These are phyloP conservation scores for Sula dactylatra DNA, from an alignment of 2,113 vertebrate genomes.

Conservation along the genomic window DNA sequence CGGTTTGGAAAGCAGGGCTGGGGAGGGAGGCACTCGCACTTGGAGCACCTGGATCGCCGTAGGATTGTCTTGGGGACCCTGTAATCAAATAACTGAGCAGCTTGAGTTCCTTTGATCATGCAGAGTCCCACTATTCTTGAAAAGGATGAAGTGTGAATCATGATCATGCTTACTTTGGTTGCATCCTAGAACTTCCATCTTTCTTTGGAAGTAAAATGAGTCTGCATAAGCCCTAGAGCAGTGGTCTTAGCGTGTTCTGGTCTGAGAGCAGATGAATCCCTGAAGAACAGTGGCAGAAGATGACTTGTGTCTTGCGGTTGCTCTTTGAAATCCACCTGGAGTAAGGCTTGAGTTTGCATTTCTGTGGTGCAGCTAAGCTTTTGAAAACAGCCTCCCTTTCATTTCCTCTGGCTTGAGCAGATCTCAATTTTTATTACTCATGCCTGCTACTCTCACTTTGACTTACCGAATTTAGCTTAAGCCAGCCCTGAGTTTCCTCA, in stretches of 20 bases:
- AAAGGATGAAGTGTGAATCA: background rate
- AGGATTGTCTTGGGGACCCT: background rate
- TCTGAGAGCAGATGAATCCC: background rate
- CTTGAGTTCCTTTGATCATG: background rate
- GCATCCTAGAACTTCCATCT: background rate
- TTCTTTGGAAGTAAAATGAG: background rate
- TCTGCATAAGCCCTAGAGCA: background rate
- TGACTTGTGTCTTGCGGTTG: background rate
- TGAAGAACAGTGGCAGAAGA: background rate
- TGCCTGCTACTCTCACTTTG: background rate
- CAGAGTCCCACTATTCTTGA: accelerated
- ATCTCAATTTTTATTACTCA: background rate
- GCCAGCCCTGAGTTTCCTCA: background rate
- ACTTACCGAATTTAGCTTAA: background rate
- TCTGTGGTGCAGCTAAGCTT: background rate
- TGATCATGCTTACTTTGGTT: accelerated
- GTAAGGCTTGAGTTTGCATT: background rate
- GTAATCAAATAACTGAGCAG: background rate
- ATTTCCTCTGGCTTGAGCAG: background rate
- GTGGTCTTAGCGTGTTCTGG: background rate
- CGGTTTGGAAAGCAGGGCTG: background rate
- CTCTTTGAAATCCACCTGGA: background rate
- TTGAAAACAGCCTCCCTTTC: background rate
- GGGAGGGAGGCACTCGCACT: background rate
- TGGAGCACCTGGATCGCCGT: background rate